Evolutionary conservation across 1,140 invertebrate genomes (phyloP).

Genomic region (Bombus difficillimus): DNA sequence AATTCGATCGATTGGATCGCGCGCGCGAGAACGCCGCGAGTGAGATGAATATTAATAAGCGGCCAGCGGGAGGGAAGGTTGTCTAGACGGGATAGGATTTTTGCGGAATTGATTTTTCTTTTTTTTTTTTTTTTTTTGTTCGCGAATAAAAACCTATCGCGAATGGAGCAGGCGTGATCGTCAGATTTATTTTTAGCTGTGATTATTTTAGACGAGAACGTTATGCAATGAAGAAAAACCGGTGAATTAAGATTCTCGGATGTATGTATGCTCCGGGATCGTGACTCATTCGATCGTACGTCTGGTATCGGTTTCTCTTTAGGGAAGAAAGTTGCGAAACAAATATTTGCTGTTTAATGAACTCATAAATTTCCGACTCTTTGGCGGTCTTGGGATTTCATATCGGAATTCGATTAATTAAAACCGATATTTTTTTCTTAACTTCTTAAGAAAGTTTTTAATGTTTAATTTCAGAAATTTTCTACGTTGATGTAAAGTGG

Average conservation of each 20-base stretch:
- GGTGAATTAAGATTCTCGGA: conserved; percentile 10
- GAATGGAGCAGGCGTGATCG: neutral
- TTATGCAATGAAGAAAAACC: conserved; percentile 11
- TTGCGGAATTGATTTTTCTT: conserved; percentile 16
- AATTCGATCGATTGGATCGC: conserved; percentile 59
- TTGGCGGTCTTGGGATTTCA: neutral
- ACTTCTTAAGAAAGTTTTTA: neutral
- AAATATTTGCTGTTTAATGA: neutral
- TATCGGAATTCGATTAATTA: neutral
- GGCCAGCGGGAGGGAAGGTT: conserved; percentile 12
- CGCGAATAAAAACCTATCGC: neutral
- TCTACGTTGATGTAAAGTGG: too few relatives aligned
- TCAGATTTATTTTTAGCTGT: conserved; percentile 22
- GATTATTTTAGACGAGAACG: neutral
- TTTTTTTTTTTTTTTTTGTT: too few relatives aligned
- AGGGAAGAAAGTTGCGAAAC: neutral
- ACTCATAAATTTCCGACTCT: neutral
- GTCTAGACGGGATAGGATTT: conserved; percentile 38
- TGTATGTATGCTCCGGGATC: neutral
- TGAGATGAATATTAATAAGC: conserved; percentile 63
- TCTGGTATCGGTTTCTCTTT: conserved; percentile 2
- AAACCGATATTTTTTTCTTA: neutral
- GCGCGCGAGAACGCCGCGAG: conserved; percentile 45
- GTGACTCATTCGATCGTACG: conserved; percentile 11
- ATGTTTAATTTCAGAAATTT: neutral